Percentiles rank a stretch among this genome's conserved stretches.
Conservation (phyloP, 2,797 vertebrate species). For the Anguilla obscura region DNA sequence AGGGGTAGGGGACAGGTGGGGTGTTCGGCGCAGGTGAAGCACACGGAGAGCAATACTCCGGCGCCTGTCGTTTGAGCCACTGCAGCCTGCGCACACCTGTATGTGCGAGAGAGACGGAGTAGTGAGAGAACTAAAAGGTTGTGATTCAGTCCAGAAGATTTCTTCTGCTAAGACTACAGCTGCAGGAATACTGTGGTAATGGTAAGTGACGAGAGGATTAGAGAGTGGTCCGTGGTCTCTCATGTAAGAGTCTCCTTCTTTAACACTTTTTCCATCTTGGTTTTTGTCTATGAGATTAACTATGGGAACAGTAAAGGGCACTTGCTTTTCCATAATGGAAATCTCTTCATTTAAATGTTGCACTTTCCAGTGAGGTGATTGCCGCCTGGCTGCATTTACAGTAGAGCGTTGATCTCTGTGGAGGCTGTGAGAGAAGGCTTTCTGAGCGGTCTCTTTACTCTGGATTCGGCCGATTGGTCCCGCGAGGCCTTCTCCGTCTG, state of each 20-base stretch:
- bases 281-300: background rate
- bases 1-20: background rate
- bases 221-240: background rate
- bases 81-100: conserved; percentile 7
- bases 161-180: conserved; percentile 18
- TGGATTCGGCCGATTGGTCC: background rate
- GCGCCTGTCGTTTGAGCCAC: conserved; percentile 46
- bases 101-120: background rate
- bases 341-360: background rate
- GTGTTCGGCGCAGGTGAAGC: conserved; percentile 42
- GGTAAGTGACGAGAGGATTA: background rate
- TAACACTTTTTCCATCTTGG: background rate
- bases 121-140: background rate
- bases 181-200: conserved; percentile 46
- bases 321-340: background rate
- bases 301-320: background rate
- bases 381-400: background rate
- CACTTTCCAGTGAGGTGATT: background rate
- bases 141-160: conserved; percentile 38
- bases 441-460: background rate
- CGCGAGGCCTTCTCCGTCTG: background rate
- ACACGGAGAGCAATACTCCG: conserved; percentile 52
- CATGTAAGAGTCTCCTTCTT: background rate
- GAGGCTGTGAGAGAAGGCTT: background rate
- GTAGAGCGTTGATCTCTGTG: background rate